Base-by-base conservation (phyloP, 2,888 invertebrate species). In the Drosophila melanosoma region DNA sequence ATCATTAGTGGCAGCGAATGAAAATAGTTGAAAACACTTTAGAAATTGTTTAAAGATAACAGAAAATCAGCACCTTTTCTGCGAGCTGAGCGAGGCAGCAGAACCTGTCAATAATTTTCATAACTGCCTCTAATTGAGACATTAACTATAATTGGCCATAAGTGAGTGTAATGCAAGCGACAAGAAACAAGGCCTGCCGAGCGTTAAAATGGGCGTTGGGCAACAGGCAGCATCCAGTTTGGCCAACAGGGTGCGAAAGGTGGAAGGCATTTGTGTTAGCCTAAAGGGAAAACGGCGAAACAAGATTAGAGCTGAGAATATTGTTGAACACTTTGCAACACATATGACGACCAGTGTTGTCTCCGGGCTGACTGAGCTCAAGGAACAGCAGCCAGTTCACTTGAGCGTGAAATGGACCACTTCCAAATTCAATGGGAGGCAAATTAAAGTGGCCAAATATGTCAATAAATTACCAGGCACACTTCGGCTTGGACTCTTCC, bases 61-160 rank as follows among this genome's bases (percentile, higher is more conserved):
- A 36, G 29, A 29, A 38, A 8, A 51, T 45, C 20, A 48, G 66
- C 40, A 61, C 26, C 54, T 65, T 42, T 53, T 56, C 65, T 54
- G 77, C 45, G 17, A 75, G 65, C 48, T 51, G 60, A 52, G 57
- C 45, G 8, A 32, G 33, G 63, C 57, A 33, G 33, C 61, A 23
- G 0, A 26, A 60, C 52, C 69, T 76, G 86, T 83, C 88, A 86
- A 87, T 87, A 84, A 87, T 87, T 87, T 87, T 87, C 86, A 87
- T 87, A 87, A 87, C 88, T 87, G 88, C 79, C 81, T 74, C 83
- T 87, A 87, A 87, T 87, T 87, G 87, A 87, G 88, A 83, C 88
- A 87, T 87, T 87, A 87, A 73, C 77, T 70, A 70, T 87, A 87
- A 87, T 87, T 87, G 88, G 76, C 75, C 79, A 72, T 87, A 86